Percentiles rank a stretch among this genome's conserved stretches.
Evolutionary conservation across 2,797 vertebrate genomes (phyloP).

Genomic region (Danio choprae): DNA sequence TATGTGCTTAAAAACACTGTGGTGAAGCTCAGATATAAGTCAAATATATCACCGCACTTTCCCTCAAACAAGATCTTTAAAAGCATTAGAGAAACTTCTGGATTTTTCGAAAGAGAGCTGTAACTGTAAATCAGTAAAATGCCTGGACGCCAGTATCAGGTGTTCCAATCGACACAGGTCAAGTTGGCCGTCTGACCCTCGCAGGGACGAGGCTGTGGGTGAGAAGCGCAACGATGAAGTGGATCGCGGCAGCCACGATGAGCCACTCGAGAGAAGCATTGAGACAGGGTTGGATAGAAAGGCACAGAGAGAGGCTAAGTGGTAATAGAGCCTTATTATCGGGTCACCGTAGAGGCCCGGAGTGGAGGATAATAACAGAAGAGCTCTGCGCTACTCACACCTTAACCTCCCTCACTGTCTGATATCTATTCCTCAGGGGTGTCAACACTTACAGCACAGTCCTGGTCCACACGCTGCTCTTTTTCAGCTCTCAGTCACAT

Average conservation of each 20-base stretch:
- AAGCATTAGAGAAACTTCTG: slow-evolving; percentile 54
- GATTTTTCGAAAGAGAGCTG: slow-evolving; percentile 40
- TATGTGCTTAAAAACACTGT: slow-evolving; percentile 40
- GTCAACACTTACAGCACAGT: slow-evolving; percentile 35
- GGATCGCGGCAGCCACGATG: slow-evolving; percentile 73
- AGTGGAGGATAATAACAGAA: slow-evolving; percentile 70
- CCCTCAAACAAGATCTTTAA: slow-evolving; percentile 39
- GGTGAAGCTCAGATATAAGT: slow-evolving; percentile 18
- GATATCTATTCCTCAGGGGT: slow-evolving; percentile 55
- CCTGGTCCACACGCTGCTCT: slow-evolving; percentile 41
- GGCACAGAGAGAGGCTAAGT: slow-evolving; percentile 64
- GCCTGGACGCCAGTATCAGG: slow-evolving; percentile 66
- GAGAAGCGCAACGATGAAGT: slow-evolving; percentile 69
- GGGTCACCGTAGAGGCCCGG: slow-evolving; percentile 70
- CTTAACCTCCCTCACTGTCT: slow-evolving; percentile 54
- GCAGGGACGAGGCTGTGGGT: slow-evolving; percentile 67
- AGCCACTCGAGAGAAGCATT: slow-evolving; percentile 75
- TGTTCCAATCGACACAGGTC: slow-evolving; percentile 76
- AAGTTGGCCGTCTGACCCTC: slow-evolving; percentile 73
- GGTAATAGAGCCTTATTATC: slow-evolving; percentile 76
- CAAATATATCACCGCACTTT: slow-evolving; percentile 29
- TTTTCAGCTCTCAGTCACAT: slow-evolving; percentile 26
- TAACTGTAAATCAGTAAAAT: slow-evolving; percentile 57
- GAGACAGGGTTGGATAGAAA: slow-evolving; percentile 59
- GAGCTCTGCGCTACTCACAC: slow-evolving; percentile 57